Evolutionary conservation across 1,140 invertebrate genomes (phyloP).

Genomic region (Apis mellifera): Amel_HAv3.1 CM009935.2:8814501-8815000

Average conservation of each 20-base stretch:
- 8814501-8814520: conserved; percentile 1
- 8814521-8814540: background rate
- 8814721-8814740: conserved; percentile 31
- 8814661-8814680: conserved; percentile 34
- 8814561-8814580: background rate
- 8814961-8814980: background rate
- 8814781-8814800: conserved; percentile 22
- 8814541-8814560: background rate
- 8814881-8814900: conserved; percentile 16
- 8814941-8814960: background rate
- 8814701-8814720: background rate
- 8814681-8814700: conserved; percentile 23
- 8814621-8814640: conserved; percentile 36
- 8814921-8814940: background rate
- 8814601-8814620: background rate
- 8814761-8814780: conserved; percentile 43
- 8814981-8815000: background rate
- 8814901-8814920: conserved; percentile 25
- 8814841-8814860: background rate
- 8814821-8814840: background rate
- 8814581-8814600: no score
- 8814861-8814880: conserved; percentile 16
- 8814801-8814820: conserved; percentile 37
- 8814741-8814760: conserved; percentile 28
- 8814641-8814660: conserved; percentile 11